A percentile compares a stretch with the other conserved stretches of the same genome.
These are phyloP conservation scores for Hemichromis elongatus DNA, from an alignment of 2,113 vertebrate genomes.

Conservation along the genomic window DNA sequence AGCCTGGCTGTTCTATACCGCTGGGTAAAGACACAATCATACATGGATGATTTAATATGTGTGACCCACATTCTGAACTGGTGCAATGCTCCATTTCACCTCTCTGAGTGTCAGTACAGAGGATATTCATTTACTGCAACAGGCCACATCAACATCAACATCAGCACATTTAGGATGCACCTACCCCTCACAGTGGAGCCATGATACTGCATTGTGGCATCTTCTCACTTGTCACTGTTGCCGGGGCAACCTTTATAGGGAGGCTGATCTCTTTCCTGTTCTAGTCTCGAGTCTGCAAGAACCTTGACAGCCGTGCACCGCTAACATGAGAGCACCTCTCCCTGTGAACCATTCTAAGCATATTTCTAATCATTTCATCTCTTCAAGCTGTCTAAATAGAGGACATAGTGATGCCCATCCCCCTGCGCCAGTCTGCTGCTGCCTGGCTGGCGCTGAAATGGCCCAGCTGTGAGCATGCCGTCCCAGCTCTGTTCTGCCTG, in stretches of 20 bases:
- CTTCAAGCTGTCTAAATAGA: neutral
- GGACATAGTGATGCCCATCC: neutral
- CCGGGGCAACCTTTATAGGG: neutral
- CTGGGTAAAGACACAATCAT: slow-evolving; percentile 4
- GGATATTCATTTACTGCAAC: neutral
- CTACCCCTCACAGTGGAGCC: neutral
- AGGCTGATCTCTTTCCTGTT: neutral
- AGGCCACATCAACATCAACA: slow-evolving; percentile 22
- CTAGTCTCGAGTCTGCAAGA: neutral
- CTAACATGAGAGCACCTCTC: neutral
- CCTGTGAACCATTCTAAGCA: neutral
- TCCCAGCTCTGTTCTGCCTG: slow-evolving; percentile 30
- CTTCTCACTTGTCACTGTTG: slow-evolving; percentile 11
- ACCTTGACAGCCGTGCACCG: neutral
- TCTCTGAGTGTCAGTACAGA: neutral
- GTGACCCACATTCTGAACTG: slow-evolving; percentile 58
- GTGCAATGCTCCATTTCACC: slow-evolving; percentile 24
- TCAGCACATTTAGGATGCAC: slow-evolving; percentile 13
- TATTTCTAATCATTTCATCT: neutral
- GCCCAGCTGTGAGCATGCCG: slow-evolving; percentile 40
- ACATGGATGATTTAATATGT: slow-evolving; percentile 45
- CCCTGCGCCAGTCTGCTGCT: slow-evolving; percentile 10
- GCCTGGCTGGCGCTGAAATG: slow-evolving; percentile 37
- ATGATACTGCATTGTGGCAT: neutral
- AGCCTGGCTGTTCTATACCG: neutral